Conservation (phyloP, 2,113 vertebrate genomes). For the Pedionomus torquatus region DNA sequence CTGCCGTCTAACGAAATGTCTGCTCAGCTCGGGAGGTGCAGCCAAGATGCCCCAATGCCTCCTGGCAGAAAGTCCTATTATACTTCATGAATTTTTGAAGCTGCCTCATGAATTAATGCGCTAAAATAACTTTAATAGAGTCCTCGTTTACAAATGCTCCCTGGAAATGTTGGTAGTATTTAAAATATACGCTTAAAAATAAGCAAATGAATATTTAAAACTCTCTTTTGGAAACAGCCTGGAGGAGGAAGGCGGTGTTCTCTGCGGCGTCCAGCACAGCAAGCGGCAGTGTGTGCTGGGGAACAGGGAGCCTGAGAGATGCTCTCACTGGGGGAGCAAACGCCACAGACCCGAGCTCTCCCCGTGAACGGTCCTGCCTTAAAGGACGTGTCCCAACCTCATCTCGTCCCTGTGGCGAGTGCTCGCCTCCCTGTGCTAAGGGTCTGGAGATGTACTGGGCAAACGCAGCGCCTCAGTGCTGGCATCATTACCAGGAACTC, state of each 20-base stretch:
- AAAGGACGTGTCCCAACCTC: neutral
- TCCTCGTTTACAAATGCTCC: conserved; percentile 39
- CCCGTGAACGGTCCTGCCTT: rapidly evolving
- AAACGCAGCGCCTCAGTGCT: neutral
- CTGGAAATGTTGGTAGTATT: conserved; percentile 19
- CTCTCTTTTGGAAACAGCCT: neutral
- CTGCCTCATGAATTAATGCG: conserved; percentile 67
- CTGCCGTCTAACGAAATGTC: neutral
- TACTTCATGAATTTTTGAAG: conserved; percentile 72
- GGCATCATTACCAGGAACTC: neutral
- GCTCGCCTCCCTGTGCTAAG: neutral
- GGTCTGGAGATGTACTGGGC: neutral
- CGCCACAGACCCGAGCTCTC: neutral
- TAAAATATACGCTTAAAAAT: conserved; percentile 49
- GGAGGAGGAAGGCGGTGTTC: neutral
- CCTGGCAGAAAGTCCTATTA: conserved; percentile 46
- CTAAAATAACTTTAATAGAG: conserved; percentile 55
- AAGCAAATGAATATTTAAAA: conserved; percentile 29
- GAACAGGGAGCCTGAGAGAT: neutral
- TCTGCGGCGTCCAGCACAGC: neutral
- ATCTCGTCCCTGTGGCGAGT: neutral
- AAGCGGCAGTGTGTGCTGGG: neutral
- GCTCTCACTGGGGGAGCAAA: neutral
- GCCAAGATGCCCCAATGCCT: neutral
- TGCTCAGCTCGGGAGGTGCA: conserved; percentile 28